phyloP scores from a whole-genome alignment of 92 coral and sea anemone species.

The Metridium senile region DNA sequence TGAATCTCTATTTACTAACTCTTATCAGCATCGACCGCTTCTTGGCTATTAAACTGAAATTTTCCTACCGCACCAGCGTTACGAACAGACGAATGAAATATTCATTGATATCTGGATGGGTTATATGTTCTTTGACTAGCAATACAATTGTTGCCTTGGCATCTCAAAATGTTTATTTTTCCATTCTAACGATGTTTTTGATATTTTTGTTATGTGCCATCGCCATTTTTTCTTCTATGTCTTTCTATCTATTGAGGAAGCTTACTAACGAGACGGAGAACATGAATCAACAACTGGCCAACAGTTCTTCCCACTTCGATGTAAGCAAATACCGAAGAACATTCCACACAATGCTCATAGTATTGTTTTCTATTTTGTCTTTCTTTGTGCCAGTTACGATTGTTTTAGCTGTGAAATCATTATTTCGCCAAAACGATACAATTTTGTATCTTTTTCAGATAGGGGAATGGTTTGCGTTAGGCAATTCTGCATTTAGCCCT shows the following conservation, averaged over 20 bases:
- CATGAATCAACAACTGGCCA: neutral
- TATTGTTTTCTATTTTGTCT: neutral
- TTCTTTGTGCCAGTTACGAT: neutral
- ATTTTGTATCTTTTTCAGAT: neutral
- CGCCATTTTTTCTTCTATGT: neutral
- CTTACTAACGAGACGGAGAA: neutral
- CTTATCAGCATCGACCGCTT: conserved; percentile 17
- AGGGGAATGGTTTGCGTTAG: neutral
- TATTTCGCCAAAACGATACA: neutral
- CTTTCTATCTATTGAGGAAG: conserved; percentile 3
- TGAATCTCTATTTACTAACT: neutral
- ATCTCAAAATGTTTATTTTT: neutral
- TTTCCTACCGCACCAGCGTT: neutral
- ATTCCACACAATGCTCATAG: conserved; percentile 5
- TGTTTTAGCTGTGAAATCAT: neutral
- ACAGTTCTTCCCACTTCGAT: neutral
- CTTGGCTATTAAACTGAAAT: conserved; percentile 5
- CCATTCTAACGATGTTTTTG: neutral
- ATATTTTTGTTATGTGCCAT: neutral
- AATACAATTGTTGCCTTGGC: neutral
- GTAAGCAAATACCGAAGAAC: conserved; percentile 3
- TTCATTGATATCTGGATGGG: conserved; percentile 3
- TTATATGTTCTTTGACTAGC: conserved; percentile 1
- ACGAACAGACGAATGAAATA: neutral
- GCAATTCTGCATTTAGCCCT: conserved; percentile 2